Base-by-base conservation (phyloP, 2,113 vertebrate genomes). In the Amazona guildingii region DNA sequence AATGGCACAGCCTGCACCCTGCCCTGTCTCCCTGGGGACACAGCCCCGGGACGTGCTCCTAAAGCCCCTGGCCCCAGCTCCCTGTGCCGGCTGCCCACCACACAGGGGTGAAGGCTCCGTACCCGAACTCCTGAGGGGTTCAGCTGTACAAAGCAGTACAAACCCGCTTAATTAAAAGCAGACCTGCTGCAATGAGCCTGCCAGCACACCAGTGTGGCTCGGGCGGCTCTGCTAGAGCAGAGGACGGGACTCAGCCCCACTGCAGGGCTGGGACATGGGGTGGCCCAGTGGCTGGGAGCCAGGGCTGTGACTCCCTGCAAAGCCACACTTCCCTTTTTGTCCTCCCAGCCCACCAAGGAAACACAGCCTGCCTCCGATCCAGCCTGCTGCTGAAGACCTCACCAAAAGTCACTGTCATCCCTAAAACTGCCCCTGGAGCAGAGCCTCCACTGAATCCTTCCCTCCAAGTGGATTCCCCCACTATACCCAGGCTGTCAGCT, bases 21-120 rank as follows among this genome's bases (percentile, higher is more conserved):
- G 80, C 68, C 62, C 74, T 86, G 70, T 89, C 51, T 35, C 85
- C 52, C 31, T 49, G 67, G 52, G 72, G 57, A 76, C 1, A 0
- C 0, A 0, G 1, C 61, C 51, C 43, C 1, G 4, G 20, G 37
- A 41, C 0, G 1, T 37, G 69, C 21, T 90, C 14, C 74, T 61
- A 43, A 33, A 87, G 24, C n/a, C 55, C 44, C 73, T 25, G 25
- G 13, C 39, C n/a, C 35, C 3, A 0, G 52, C 41, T 74, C 14
- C 54, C 46, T 52, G 63, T 0, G 3, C 67, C 25, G 28, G 24
- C 49, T 7, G 9, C 39, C 19, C 4, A 1, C 41, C 4, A 1
- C 39, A 3, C 2, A 2, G 35, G 37, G 62, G 19, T 2, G 0
- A 81, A 62, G 44, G 43, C 23, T 77, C 64, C 1, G 3, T 52